Conservation (phyloP, 2,797 vertebrate species). For the Peromyscus nudipes region DNA sequence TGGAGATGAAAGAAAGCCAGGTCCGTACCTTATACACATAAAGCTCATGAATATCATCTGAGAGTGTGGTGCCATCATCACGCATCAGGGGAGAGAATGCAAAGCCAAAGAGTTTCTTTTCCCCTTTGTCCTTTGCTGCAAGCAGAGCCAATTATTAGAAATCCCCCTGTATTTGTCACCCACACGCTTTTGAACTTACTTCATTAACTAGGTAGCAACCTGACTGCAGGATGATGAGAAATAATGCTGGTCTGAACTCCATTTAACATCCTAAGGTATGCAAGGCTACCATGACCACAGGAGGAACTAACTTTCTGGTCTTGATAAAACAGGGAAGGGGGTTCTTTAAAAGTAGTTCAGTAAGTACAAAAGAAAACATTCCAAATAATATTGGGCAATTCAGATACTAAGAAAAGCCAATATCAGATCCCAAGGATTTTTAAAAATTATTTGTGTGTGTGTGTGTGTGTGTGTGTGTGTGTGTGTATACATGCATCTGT, state of each 20-base stretch:
- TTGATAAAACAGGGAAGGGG: background rate
- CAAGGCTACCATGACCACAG: background rate
- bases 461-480: background rate
- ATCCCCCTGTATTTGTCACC: background rate
- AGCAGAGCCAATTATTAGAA: constrained; percentile 71
- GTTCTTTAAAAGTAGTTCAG: constrained; percentile 39
- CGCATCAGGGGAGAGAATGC: constrained; percentile 99
- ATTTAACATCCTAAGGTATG: background rate
- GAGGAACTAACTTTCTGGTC: background rate
- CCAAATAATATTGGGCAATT: constrained; percentile 41
- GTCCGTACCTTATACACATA: constrained; percentile 98
- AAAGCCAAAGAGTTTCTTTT: constrained; percentile 99
- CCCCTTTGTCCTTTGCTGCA: constrained; percentile 98
- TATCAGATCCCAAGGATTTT: background rate
- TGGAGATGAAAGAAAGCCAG: constrained; percentile 1
- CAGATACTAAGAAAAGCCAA: background rate
- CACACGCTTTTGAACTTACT: background rate
- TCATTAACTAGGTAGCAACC: constrained; percentile 38
- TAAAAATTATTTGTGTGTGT: background rate
- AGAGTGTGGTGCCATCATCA: constrained; percentile 98
- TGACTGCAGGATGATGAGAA: constrained; percentile 39
- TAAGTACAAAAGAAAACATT: background rate
- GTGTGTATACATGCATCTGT: accelerated
- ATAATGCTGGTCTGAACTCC: background rate
- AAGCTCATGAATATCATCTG: constrained; percentile 97